Conservation (phyloP, 2,113 vertebrate species). For the Acrocephalus arundinaceus region DNA sequence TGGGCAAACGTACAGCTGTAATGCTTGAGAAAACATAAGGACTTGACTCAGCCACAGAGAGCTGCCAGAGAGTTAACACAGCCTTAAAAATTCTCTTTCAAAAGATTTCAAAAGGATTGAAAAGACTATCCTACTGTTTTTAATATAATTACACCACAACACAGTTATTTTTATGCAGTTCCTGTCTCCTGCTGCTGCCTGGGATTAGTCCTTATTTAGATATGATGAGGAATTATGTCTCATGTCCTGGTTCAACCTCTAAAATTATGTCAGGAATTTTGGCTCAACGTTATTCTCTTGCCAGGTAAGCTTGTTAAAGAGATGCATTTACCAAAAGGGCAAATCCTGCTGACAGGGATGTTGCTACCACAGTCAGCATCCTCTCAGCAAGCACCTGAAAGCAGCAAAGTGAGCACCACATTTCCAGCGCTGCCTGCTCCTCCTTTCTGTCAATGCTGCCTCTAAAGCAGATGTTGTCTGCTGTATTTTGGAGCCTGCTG, state of each 20-base stretch:
- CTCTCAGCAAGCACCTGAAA: background rate
- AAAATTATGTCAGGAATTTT: background rate
- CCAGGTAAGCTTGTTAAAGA: background rate
- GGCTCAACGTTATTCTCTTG: fast-evolving
- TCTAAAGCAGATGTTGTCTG: background rate
- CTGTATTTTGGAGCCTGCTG: background rate
- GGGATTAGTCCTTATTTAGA: conserved; percentile 3
- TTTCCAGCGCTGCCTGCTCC: background rate
- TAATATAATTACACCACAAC: background rate
- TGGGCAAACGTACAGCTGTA: background rate
- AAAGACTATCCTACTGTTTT: background rate
- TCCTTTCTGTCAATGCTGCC: background rate
- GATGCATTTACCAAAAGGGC: background rate
- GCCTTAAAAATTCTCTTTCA: background rate
- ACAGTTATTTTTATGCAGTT: conserved; percentile 13
- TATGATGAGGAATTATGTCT: background rate
- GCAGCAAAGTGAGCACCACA: background rate
- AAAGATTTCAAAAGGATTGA: background rate
- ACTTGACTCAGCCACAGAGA: background rate
- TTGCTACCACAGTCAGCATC: background rate
- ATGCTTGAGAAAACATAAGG: background rate
- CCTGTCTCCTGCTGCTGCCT: background rate
- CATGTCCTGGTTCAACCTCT: background rate
- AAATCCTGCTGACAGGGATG: background rate
- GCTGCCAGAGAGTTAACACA: background rate